A percentile compares a stretch with the other conserved stretches of the same genome.
Evolutionary conservation across 2,888 invertebrate genomes (phyloP).

Genomic region (Drosophila fulvimacula): DNA sequence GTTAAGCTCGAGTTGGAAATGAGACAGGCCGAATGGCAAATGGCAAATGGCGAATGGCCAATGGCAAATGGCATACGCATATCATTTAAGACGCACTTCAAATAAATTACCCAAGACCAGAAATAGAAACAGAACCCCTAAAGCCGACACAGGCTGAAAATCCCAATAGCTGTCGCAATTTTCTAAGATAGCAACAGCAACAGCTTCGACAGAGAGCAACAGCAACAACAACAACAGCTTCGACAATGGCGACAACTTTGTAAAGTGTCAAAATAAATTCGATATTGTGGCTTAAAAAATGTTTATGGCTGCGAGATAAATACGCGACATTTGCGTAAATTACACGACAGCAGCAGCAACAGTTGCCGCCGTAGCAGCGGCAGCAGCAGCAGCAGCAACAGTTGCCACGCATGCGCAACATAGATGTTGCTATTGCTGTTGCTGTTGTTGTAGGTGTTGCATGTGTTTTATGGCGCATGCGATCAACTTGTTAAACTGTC

Average conservation of each 20-base stretch:
- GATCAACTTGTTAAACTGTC: conserved; percentile 79
- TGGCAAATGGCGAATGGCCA: conserved; percentile 54
- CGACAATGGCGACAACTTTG: conserved; percentile 78
- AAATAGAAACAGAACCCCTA: conserved; percentile 60
- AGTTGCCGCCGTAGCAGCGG: conserved; percentile 15
- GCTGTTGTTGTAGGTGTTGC: conserved; percentile 74
- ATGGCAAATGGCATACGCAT: conserved; percentile 57
- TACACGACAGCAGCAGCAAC: conserved; percentile 68
- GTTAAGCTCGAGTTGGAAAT: conserved; percentile 46
- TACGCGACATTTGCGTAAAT: conserved; percentile 80
- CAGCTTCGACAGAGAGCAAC: conserved; percentile 36
- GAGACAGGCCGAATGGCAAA: conserved; percentile 55
- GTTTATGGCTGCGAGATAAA: conserved; percentile 79
- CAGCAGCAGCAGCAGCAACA: conserved; percentile 29
- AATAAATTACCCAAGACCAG: conserved; percentile 68
- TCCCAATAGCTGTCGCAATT: conserved; percentile 46
- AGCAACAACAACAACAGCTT: conserved; percentile 39
- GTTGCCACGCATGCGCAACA: conserved; percentile 71
- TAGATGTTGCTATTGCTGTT: conserved; percentile 30
- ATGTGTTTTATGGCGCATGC: conserved; percentile 80
- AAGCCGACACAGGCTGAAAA: conserved; percentile 26
- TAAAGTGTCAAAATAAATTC: conserved; percentile 81
- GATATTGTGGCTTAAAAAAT: conserved; percentile 81
- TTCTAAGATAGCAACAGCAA: conserved; percentile 63
- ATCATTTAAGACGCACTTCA: conserved; percentile 75